These are phyloP conservation scores for Mythimna lalbum DNA, from an alignment of 2,888 invertebrate genomes.

Conservation along the genomic window DNA sequence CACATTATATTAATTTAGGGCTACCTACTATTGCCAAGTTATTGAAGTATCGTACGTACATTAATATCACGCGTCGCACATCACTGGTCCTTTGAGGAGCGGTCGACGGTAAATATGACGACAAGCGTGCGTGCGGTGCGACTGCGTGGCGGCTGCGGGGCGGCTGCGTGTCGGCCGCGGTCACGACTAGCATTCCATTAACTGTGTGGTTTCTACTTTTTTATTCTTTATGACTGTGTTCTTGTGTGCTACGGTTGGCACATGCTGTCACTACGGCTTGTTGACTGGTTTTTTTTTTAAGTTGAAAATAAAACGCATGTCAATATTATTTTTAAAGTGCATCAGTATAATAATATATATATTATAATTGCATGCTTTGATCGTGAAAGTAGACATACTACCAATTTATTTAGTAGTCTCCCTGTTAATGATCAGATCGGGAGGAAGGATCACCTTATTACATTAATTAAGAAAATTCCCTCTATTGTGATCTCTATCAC, in stretches of 20 bases:
- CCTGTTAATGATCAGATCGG: neutral
- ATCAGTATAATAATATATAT: too few relatives aligned
- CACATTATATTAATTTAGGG: slow-evolving; percentile 1
- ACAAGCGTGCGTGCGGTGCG: slow-evolving; percentile 20
- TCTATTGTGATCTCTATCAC: too few relatives aligned
- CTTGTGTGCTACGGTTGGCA: slow-evolving; percentile 2
- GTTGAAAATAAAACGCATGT: neutral
- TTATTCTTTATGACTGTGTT: slow-evolving; percentile 39
- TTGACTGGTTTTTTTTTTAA: neutral
- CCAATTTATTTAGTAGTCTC: neutral
- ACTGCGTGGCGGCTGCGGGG: slow-evolving; percentile 30
- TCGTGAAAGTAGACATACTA: too few relatives aligned
- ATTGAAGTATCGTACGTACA: slow-evolving; percentile 15
- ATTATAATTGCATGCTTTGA: too few relatives aligned
- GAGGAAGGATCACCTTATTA: neutral
- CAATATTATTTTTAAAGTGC: neutral
- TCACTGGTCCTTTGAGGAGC: slow-evolving; percentile 52
- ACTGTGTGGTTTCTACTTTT: slow-evolving; percentile 27
- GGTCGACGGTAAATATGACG: slow-evolving; percentile 45
- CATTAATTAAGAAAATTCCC: too few relatives aligned
- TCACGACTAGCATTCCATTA: slow-evolving; percentile 38
- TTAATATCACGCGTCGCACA: slow-evolving; percentile 25
- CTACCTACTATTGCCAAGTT: slow-evolving; percentile 2
- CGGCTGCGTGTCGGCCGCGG: slow-evolving; percentile 33
- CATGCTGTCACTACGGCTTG: slow-evolving; percentile 1